Percentiles rank a stretch among this genome's conserved stretches.
These are phyloP conservation scores for Andrena trimmerana DNA, from an alignment of 2,888 invertebrate species.

Conservation along the genomic window DNA sequence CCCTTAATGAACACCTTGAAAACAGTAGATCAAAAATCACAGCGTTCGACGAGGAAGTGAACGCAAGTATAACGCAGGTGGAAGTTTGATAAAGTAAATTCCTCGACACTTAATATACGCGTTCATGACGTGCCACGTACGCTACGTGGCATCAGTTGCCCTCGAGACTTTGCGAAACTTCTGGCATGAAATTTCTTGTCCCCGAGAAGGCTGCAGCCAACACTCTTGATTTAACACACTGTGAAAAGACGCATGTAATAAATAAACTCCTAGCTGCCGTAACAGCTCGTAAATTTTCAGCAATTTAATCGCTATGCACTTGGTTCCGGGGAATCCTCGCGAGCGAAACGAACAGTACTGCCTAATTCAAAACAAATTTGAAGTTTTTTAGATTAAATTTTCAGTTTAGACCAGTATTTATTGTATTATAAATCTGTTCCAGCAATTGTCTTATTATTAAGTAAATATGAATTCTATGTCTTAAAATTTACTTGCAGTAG, in stretches of 20 bases:
- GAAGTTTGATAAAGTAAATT: conserved; percentile 60
- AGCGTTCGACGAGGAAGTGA: not conserved
- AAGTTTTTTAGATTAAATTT: too few species aligned
- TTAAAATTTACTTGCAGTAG: too few species aligned
- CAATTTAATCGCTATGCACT: not conserved
- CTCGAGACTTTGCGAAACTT: conserved; percentile 46
- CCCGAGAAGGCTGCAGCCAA: conserved; percentile 39
- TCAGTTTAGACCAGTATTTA: not conserved
- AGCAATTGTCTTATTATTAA: too few species aligned
- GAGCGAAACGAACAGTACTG: not conserved
- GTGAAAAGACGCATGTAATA: conserved; percentile 47
- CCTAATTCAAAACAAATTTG: not conserved
- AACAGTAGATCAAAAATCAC: conserved; percentile 34
- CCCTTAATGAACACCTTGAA: not conserved
- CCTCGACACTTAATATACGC: conserved; percentile 44
- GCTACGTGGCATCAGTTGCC: conserved; percentile 50
- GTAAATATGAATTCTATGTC: too few species aligned
- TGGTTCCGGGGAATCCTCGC: not conserved
- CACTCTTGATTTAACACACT: conserved; percentile 27
- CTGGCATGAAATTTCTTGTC: conserved; percentile 57
- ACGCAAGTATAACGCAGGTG: conserved; percentile 17
- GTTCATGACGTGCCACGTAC: conserved; percentile 32
- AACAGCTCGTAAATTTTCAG: conserved; percentile 29
- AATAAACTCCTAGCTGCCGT: conserved; percentile 32
- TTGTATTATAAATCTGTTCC: too few species aligned